phyloP scores from a whole-genome alignment of 2,113 vertebrate species.

The Cyprinodon tularosa region DNA sequence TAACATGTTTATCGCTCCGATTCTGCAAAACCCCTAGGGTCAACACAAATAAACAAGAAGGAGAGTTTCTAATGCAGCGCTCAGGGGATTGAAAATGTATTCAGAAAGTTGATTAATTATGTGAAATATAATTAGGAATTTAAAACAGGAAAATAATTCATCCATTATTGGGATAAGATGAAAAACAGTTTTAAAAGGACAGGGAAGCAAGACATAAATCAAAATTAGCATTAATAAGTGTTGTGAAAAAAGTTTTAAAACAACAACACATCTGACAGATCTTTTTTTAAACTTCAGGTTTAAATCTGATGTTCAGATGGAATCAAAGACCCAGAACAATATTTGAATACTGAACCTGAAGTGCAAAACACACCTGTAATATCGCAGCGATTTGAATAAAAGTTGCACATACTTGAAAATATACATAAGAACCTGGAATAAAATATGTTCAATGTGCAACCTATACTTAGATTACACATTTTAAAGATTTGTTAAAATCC shows the following conservation, averaged over 20 bases:
- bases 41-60: constrained; percentile 20
- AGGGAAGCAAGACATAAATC: constrained; percentile 12
- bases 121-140: constrained; percentile 10
- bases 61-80: constrained; percentile 6
- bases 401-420: no score
- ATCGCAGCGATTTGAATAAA: no score
- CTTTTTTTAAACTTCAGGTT: neutral
- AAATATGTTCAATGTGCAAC: no score
- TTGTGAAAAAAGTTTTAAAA: neutral
- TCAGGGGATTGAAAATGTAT: constrained; percentile 15
- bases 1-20: constrained; percentile 49
- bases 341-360: no score
- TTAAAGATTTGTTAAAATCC: no score
- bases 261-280: neutral
- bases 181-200: neutral
- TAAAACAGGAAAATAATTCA: constrained; percentile 23
- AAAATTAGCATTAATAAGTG: neutral
- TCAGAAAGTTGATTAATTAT: constrained; percentile 21
- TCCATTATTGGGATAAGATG: constrained; percentile 24
- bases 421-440: no score
- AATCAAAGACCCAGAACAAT: neutral
- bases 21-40: constrained; percentile 36
- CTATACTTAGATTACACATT: no score
- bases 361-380: no score
- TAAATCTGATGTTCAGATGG: neutral